A percentile compares a stretch with the other conserved stretches of the same genome.
Evolutionary conservation across 2,888 invertebrate genomes (phyloP).

Genomic region (Bunonema sp.): DNA sequence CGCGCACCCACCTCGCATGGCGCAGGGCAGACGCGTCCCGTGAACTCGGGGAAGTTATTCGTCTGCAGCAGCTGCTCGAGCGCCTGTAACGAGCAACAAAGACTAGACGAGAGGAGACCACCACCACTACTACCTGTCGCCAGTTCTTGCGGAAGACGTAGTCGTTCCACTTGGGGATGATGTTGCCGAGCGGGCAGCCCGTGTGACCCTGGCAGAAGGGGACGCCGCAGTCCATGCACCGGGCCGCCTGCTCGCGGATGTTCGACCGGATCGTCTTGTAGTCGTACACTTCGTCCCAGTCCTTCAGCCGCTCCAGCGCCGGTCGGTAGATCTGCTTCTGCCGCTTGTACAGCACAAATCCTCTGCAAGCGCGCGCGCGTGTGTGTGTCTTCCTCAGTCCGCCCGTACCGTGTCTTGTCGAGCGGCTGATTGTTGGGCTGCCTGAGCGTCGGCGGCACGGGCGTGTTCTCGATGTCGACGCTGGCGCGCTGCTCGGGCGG

Average conservation of each 20-base stretch:
- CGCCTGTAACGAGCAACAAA: conserved; percentile 57
- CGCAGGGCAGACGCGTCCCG: conserved; percentile 65
- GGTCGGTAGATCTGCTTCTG: conserved; percentile 72
- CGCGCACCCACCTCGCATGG: conserved; percentile 64
- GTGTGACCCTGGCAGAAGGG: conserved; percentile 85
- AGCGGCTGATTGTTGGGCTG: conserved; percentile 28
- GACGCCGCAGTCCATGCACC: conserved; percentile 99
- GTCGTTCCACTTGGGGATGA: conserved; percentile 97
- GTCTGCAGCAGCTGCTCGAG: conserved; percentile 80
- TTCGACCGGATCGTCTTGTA: conserved; percentile 65
- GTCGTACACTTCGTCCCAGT: conserved; percentile 79
- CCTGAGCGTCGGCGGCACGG: conserved; percentile 14
- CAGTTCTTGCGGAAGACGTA: conserved; percentile 62
- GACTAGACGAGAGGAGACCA: too few relatives aligned
- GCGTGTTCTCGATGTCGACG: conserved; percentile 37
- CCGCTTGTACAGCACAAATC: conserved; percentile 87
- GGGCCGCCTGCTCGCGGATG: conserved; percentile 73
- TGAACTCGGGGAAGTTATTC: conserved; percentile 73
- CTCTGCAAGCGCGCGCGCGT: conserved; percentile 51
- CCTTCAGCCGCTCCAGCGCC: conserved; percentile 67
- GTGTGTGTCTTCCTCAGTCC: background rate
- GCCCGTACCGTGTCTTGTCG: conserved; percentile 32
- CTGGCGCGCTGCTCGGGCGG: conserved; percentile 10
- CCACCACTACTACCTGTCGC: too few relatives aligned
- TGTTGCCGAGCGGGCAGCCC: conserved; percentile 91